Percentiles rank a stretch among this genome's conserved stretches.
phyloP scores from a whole-genome alignment of 2,113 vertebrate species.

The Athene cunicularia region DNA sequence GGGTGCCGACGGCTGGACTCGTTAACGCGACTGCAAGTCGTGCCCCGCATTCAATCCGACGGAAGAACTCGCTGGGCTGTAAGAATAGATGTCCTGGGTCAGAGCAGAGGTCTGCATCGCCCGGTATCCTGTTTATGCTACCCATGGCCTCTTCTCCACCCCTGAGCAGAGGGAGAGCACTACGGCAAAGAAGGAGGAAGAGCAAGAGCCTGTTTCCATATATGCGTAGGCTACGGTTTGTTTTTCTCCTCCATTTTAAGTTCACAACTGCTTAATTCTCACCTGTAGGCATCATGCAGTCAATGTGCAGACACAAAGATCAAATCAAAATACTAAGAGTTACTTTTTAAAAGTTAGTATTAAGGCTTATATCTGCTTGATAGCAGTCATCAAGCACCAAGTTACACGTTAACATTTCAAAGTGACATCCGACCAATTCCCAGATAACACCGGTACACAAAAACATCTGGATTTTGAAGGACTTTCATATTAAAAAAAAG shows the following conservation, averaged over 20 bases:
- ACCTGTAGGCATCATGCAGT: background rate
- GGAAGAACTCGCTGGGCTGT: background rate
- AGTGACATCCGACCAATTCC: background rate
- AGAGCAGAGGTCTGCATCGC: background rate
- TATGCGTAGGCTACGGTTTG: accelerated
- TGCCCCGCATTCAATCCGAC: background rate
- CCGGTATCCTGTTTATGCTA: background rate
- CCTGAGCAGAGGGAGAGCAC: background rate
- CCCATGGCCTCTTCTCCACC: background rate
- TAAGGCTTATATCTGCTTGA: too few relatives aligned
- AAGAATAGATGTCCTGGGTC: background rate
- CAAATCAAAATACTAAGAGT: too few relatives aligned
- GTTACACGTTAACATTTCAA: accelerated
- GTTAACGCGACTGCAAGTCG: background rate
- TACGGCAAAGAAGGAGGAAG: background rate
- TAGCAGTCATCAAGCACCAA: background rate
- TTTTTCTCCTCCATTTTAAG: background rate
- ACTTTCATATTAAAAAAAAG: background rate
- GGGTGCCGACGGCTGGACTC: background rate
- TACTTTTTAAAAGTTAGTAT: too few relatives aligned
- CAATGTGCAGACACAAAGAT: background rate
- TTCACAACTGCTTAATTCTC: background rate
- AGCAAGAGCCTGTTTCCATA: accelerated
- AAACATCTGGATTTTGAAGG: background rate
- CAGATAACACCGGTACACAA: accelerated